phyloP scores from a whole-genome alignment of 2,113 vertebrate genomes.

The Suricata suricatta region DNA sequence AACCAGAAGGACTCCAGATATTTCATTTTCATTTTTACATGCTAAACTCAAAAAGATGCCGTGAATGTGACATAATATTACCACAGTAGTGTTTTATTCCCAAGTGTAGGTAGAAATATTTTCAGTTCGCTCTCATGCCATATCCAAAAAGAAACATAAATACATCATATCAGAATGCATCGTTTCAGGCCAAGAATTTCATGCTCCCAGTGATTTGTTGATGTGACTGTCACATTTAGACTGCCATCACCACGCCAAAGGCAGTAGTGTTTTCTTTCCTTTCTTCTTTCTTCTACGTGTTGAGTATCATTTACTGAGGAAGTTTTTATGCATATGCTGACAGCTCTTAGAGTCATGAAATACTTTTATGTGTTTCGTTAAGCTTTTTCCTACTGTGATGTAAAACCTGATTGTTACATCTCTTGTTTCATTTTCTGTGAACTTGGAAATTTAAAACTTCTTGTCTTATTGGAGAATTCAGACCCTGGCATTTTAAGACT shows the following conservation, averaged over 20 bases:
- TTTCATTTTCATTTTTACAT: background rate
- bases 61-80: background rate
- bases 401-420: background rate
- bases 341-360: background rate
- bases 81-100: background rate
- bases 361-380: slow-evolving; percentile 12
- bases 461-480: background rate
- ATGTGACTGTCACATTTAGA: background rate
- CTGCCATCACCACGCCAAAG: background rate
- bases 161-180: background rate
- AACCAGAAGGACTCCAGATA: background rate
- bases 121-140: background rate
- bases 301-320: slow-evolving; percentile 4
- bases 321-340: background rate
- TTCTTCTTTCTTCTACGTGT: background rate
- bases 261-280: background rate
- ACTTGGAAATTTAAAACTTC: background rate
- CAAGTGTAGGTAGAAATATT: background rate
- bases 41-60: background rate
- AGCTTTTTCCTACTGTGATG: background rate
- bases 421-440: slow-evolving; percentile 29
- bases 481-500: background rate
- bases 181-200: background rate
- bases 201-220: background rate
- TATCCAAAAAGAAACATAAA: background rate